Base-by-base conservation (phyloP, 2,113 vertebrate genomes). In the Carollia perspicillata region DNA sequence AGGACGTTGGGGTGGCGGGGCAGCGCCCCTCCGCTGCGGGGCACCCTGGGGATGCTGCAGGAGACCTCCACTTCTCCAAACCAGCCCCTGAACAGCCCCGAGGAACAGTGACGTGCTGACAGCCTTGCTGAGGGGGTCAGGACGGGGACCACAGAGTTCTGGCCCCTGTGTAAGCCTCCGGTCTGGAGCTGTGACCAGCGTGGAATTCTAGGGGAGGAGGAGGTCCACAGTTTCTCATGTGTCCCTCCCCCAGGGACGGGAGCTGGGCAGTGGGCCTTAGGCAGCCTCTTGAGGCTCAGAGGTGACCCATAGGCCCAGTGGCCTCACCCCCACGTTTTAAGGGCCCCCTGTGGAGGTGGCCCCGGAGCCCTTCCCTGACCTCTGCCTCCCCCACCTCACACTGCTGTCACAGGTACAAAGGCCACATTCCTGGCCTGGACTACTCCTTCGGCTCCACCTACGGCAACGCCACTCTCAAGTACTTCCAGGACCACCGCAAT, bases 381-480 rank as follows among this genome's bases (percentile, higher is more conserved):
- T 16, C 1, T 8, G 14, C 22, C 40, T 37, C 49, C 66, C 26
- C 0, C 18, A 55, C 53, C 33, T 1, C 47, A 2, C 8, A 0
- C 42, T 18, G 37, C 60, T 28, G 22, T 53, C 60, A 8, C 92
- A 98, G 98, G 92, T 98, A 98, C 84, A 91, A 91, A 17, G 98
- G 98, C 35, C 97, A 98, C 14, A 72, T 98, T n/a, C 98, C 96
- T 0, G 80, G 90, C 0, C 26, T 94, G n/a, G 85, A 80, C 3
- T 97, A 96, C 93, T 87, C 97, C 84, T 98, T 97, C 0, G 97
- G 98, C 3, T 97, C 97, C 40, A 96, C 98, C 2, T 96, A 94
- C 0, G 97, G 98, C 58, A 98, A 97, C 3, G 0, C 84, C 86
- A 98, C 98, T 22, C 80, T 98, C 86, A 98, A 97, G 80, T 97